Evolutionary conservation across 2,888 invertebrate species (phyloP).

Genomic region (Perithous albicinctus): DNA sequence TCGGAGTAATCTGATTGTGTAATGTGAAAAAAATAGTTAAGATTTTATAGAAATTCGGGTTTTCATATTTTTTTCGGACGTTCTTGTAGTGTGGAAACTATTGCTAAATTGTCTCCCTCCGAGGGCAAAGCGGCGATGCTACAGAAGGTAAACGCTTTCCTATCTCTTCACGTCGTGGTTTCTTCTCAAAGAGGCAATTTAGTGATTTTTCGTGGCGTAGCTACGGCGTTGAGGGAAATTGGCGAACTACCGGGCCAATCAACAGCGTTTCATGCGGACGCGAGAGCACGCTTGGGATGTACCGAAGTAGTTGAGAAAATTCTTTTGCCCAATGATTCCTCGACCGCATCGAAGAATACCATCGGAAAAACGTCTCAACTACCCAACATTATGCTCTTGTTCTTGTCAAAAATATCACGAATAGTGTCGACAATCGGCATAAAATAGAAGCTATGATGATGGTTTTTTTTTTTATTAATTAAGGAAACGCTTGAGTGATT

Average conservation of each 20-base stretch:
- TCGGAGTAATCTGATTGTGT: too few species aligned
- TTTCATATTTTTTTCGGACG: too few species aligned
- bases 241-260: slow-evolving; percentile 83
- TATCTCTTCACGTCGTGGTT: slow-evolving; percentile 71
- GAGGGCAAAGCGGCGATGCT: slow-evolving; percentile 31
- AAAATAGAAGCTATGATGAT: not conserved
- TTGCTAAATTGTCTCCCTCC: slow-evolving; percentile 34
- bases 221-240: slow-evolving; percentile 79
- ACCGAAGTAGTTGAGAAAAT: slow-evolving; percentile 61
- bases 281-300: slow-evolving; percentile 76
- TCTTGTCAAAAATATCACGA: not conserved
- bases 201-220: slow-evolving; percentile 81
- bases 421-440: not conserved
- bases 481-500: too few species aligned
- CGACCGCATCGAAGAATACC: slow-evolving; percentile 33
- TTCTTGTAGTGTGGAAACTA: slow-evolving; percentile 23
- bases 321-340: slow-evolving; percentile 63
- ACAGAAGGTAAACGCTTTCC: slow-evolving; percentile 69
- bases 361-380: slow-evolving; percentile 13
- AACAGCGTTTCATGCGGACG: slow-evolving; percentile 83
- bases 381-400: not conserved
- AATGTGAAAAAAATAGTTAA: too few species aligned
- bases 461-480: not conserved
- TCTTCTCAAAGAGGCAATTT: slow-evolving; percentile 84
- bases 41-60: too few species aligned